A percentile compares a stretch with the other conserved stretches of the same genome.
Evolutionary conservation across 1,140 invertebrate species (phyloP).

Genomic region (Sitobion miscanthi): DNA sequence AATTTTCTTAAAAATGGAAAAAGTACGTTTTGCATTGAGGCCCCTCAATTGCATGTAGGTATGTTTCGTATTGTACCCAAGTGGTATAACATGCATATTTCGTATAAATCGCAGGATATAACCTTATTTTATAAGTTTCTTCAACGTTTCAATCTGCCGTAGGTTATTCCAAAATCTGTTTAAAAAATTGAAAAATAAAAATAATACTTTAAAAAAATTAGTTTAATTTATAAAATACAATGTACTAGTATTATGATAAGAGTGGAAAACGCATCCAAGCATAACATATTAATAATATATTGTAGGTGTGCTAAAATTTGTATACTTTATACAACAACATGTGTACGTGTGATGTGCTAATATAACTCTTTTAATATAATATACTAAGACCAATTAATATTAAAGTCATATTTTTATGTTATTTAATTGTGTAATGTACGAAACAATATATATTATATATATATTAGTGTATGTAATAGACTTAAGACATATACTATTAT

Average conservation of each 20-base stretch:
- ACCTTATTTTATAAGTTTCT: not conserved
- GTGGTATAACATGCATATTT: too few species aligned
- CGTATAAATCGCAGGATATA: not conserved
- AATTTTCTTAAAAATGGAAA: too few species aligned
- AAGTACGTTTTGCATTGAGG: too few species aligned
- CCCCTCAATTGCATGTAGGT: too few species aligned
- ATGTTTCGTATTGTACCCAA: too few species aligned
- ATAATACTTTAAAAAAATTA: not conserved
- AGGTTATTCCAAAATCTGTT: not conserved
- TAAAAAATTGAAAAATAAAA: not conserved
- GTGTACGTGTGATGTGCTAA: not conserved
- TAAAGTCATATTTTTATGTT: not conserved
- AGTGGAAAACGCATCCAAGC: not conserved
- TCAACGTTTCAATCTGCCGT: not conserved
- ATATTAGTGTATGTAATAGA: not conserved
- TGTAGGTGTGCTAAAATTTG: not conserved
- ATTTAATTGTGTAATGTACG: not conserved
- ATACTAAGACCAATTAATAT: slow-evolving; percentile 3
- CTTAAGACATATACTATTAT: not conserved
- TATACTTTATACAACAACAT: not conserved
- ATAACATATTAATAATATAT: not conserved
- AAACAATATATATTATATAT: not conserved
- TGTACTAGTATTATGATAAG: not conserved
- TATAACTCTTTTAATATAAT: not conserved
- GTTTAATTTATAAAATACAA: not conserved